Evolutionary conservation across 1,140 invertebrate genomes (phyloP), one percentile per base, ranked within the genome.

Genomic region (Bicyclus anynana): DNA sequence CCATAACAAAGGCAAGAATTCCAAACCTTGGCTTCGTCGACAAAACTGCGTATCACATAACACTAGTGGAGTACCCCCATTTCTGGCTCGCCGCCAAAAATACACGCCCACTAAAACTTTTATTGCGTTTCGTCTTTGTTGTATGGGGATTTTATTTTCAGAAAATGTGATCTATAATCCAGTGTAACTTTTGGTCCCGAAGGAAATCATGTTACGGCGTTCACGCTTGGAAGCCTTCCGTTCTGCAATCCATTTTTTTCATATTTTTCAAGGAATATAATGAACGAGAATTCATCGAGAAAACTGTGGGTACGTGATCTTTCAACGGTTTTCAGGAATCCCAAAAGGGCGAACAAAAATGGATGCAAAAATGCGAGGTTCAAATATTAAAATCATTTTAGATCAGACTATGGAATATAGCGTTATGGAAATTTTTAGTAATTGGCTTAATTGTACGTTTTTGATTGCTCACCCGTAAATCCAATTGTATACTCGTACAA

Each of bases 151-250:
- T 44, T 44, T 44, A 44, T 44, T 44, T 44, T 18, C 14, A 20
- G 40, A 44, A 33, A 44, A 44, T 44, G 40, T 44, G 16, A 44
- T 40, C 37, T 40, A 40, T 17, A 40, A 40, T 44, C 40, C 40
- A 44, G 40, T 44, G 16, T 44, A 44, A 44, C 40, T 44, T 44
- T 20, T 20, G 17, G 17, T 20, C 40, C 40, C 40, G 16, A 18
- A 44, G 40, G 40, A 44, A 44, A 44, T 44, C 40, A 44, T 44
- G 16, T 44, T 44, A 44, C 18, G 20, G 13, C 16, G 40, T 44
- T 44, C 40, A 44, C 40, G 40, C 17, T 20, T 20, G 7, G 40
- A 20, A 44, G 18, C 29, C 7, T 33, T 33, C 12, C 29, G 29
- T 33, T 44, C 17, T 20, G 14, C 18, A 12, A 44, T 44, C 10